Evolutionary conservation across 1,140 invertebrate species (phyloP).

Genomic region (Bombus polaris): DNA sequence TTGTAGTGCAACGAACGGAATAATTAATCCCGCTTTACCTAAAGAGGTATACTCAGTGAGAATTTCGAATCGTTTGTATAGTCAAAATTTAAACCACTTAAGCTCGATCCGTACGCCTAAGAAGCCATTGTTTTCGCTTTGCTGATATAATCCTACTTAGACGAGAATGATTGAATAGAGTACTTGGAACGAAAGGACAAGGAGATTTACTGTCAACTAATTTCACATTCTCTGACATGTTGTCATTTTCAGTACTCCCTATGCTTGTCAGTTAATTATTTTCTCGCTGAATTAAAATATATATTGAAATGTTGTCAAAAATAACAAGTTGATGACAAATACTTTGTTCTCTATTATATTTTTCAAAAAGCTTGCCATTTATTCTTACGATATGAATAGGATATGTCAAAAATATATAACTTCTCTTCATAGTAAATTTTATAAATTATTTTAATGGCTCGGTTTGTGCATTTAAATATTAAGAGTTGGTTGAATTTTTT

Average conservation of each 20-base stretch:
- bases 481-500: too few relatives aligned
- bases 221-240: neutral
- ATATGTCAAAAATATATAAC: neutral
- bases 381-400: too few relatives aligned
- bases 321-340: too few relatives aligned
- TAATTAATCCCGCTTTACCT: neutral
- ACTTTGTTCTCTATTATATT: too few relatives aligned
- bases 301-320: too few relatives aligned
- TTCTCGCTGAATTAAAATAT: neutral
- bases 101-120: slow-evolving; percentile 24
- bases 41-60: neutral
- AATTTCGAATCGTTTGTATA: slow-evolving; percentile 3
- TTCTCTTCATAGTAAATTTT: too few relatives aligned
- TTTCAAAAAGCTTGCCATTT: too few relatives aligned
- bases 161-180: slow-evolving; percentile 31
- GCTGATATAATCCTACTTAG: slow-evolving; percentile 31
- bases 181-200: neutral
- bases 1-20: neutral
- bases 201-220: slow-evolving; percentile 12
- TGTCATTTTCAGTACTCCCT: neutral
- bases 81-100: slow-evolving; percentile 31
- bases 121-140: slow-evolving; percentile 36
- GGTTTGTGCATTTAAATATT: too few relatives aligned
- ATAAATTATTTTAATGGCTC: too few relatives aligned
- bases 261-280: neutral